Evolutionary conservation across 2,888 invertebrate species (phyloP).

Genomic region (Antheraea yamamai): DNA sequence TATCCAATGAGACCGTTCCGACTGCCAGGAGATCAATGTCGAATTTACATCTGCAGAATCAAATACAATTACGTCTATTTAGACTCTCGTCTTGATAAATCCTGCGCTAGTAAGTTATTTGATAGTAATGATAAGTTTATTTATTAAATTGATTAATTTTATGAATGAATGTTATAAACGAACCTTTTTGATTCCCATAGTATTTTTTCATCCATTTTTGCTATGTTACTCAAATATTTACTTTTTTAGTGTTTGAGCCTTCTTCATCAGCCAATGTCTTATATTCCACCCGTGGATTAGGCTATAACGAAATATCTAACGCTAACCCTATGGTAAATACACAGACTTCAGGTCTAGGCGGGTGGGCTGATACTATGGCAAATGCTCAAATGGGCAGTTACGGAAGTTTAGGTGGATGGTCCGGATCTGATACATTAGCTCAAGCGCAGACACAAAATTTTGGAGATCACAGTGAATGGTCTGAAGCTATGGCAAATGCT

Average conservation of each 20-base stretch:
- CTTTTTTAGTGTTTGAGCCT: constrained; percentile 8
- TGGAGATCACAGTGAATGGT: background rate
- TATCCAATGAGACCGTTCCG: constrained; percentile 54
- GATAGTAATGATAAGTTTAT: background rate
- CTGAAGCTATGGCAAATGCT: constrained; percentile 23
- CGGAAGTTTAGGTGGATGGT: constrained; percentile 28
- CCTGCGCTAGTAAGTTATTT: background rate
- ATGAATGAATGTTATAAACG: background rate
- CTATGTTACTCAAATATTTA: background rate
- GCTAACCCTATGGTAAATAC: constrained; percentile 21
- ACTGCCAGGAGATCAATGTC: constrained; percentile 49
- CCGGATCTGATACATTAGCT: constrained; percentile 31
- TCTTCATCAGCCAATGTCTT: constrained; percentile 24
- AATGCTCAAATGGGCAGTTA: constrained; percentile 26
- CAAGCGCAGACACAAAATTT: constrained; percentile 30
- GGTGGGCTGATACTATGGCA: constrained; percentile 19
- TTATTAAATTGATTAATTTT: background rate
- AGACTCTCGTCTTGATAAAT: constrained; percentile 38
- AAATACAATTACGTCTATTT: constrained; percentile 67
- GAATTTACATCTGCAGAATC: constrained; percentile 56
- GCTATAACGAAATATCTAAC: constrained; percentile 26
- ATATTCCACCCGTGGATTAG: constrained; percentile 29
- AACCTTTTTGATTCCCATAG: background rate
- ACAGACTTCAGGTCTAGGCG: constrained; percentile 9
- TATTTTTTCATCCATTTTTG: background rate